Percentiles rank a stretch among this genome's conserved stretches.
phyloP scores from a whole-genome alignment of 92 coral and sea anemone genomes.

The Pocillopora meandrina region DNA sequence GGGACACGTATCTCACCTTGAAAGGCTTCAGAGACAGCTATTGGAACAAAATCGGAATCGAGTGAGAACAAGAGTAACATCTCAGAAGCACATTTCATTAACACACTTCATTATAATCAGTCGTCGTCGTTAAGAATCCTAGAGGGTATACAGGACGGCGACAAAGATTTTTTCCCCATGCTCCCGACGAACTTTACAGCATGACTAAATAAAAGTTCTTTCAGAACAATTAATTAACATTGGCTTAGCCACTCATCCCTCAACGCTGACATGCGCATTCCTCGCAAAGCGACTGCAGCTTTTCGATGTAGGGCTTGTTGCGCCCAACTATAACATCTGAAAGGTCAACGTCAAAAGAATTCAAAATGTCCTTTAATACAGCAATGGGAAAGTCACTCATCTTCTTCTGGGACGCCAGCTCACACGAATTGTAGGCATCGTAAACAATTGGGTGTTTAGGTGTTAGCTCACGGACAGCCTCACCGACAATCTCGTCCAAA shows the following conservation, averaged over 20 bases:
- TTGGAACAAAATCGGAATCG: too few relatives aligned
- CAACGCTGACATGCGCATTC: slow-evolving; percentile 35
- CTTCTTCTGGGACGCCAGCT: slow-evolving; percentile 25
- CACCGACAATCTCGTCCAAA: background rate
- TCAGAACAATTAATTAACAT: too few relatives aligned
- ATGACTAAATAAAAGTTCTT: background rate
- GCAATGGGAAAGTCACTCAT: slow-evolving; percentile 39
- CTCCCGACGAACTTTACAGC: background rate
- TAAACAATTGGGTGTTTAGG: slow-evolving; percentile 52
- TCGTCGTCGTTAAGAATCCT: too few relatives aligned
- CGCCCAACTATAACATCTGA: slow-evolving; percentile 35
- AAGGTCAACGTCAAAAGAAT: slow-evolving; percentile 18
- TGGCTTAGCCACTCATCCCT: background rate
- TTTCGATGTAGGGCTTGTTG: slow-evolving; percentile 44
- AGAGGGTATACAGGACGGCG: too few relatives aligned
- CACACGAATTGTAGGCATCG: slow-evolving; percentile 33
- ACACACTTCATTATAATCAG: too few relatives aligned
- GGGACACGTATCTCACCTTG: too few relatives aligned
- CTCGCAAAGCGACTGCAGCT: slow-evolving; percentile 44
- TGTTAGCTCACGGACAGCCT: slow-evolving; percentile 36
- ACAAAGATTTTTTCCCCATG: too few relatives aligned
- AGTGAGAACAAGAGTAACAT: too few relatives aligned
- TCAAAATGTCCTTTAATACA: slow-evolving; percentile 47
- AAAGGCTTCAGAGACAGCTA: too few relatives aligned
- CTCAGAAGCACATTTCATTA: too few relatives aligned